Evolutionary conservation across 2,888 invertebrate genomes (phyloP), one percentile per base, ranked within the genome.

Genomic region (Drosophila greeni): DNA sequence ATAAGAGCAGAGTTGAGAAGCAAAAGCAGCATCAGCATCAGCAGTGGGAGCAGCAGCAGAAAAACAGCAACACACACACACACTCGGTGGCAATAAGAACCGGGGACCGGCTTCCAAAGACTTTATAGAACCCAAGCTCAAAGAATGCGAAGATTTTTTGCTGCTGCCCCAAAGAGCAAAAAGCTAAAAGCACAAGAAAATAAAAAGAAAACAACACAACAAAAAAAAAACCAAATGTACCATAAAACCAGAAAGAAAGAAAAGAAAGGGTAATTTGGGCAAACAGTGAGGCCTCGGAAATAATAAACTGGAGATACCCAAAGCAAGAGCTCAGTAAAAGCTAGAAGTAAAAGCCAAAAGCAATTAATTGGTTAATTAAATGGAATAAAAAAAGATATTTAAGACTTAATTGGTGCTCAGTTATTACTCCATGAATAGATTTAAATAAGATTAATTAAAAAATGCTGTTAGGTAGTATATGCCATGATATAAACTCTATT

Each of bases 91-190:
- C 26, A 26, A 37, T 43, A 43, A 43, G 51, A 52, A 59, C 58
- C 61, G 67, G 59, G 56, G 55, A 54, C 59, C 74, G 65, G 68
- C 64, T 61, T 55, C 60, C 62, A 59, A 24, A 58, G 59, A 45
- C 45, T 47, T 60, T 31, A 47, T 47, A 49, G 60, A 39, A 43
- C 56, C 43, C 54, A 43, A 58, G 61, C 57, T 47, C 62, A 67
- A 81, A 81, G 83, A 78, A 83, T 78, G 77, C 66, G 78, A 67
- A 68, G 47, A 59, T 59, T 52, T 58, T 68, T 42, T 42, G 40
- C 40, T 66, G 48, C 36, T 39, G 62, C 62, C 36, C 37, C 42
- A 24, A 59, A 59, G 33, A 49, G 40, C 33, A 59, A 58, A 58
- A 47, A 31, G 45, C 31, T 47, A 47, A 47, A 45, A 31, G 45